Evolutionary conservation across 2,797 vertebrate species (phyloP), one percentile per base, ranked within the genome.

Genomic region (Lepus townsendii): DNA sequence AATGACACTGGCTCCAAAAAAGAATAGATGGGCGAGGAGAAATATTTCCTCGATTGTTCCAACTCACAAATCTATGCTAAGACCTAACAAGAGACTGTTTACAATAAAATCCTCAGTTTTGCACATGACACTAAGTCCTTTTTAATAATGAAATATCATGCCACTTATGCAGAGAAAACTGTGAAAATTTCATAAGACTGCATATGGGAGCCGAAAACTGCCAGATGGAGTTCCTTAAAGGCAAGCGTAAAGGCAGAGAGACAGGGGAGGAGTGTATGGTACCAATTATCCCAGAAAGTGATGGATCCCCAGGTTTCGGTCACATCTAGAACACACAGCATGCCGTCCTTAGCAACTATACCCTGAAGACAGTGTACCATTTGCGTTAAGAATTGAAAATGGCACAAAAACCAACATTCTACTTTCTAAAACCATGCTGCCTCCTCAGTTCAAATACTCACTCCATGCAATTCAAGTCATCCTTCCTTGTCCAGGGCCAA

Each of bases 101-200:
- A 86, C 80, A 96, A 90, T 86, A 90, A 97, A 95, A 95, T 85
- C 75, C 72, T 90, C 82, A 90, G 93, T 88, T 96, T 71, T 95
- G 62, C 66, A 83, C 62, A 94, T 93, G 91, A 95, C 85, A 77
- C 63, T 96, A 95, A 97, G 90, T 83, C 92, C 92, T 97, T 94
- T 97, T 95, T 95, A 96, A 95, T 96, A 97, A 94, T 94, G 93
- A 96, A 96, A 96, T 93, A 97, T 94, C 82, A 85, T 68, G 87
- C 73, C 75, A 86, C 90, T 90, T 94, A 69, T 79, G 71, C 88
- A 93, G 76, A 85, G 57, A 50, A 94, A 95, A 93, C 94, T 85
- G 93, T 95, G 96, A 93, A 94, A 91, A 92, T 86, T 96, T 96
- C 83, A 92, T 78, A 69, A 83, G 94, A 69, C 69, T 72, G 83